Evolutionary conservation across 2,113 vertebrate genomes (phyloP), one percentile per base, ranked within the genome.

Genomic region (Pituophis catenifer): DNA sequence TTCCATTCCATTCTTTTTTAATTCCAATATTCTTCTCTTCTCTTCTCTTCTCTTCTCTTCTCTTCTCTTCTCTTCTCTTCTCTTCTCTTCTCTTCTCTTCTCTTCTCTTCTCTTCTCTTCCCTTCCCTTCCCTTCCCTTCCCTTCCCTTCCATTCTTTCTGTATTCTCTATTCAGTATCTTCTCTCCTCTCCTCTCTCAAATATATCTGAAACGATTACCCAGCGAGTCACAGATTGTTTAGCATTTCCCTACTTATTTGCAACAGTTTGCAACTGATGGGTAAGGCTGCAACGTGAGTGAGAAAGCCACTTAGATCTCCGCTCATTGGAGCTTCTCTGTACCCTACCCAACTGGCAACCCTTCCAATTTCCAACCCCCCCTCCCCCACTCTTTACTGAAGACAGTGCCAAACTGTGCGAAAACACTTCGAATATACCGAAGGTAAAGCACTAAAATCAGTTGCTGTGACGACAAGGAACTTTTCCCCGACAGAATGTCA

Each of bases 361-460:
- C 57, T 8, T 57, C 38, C 94, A 95, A 96, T 93, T 95, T 92
- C 93, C 94, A 89, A 92, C 93, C 93, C 95, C 94, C 48, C 48
- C 48, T 7, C 48, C 44, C 44, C 44, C 44, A 3, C 94, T 94
- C 96, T 96, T 97, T 92, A 94, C 95, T 95, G 96, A 95, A 91
- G 95, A 93, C 93, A 17, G 33, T 95, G 96, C 97, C 97, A 97
- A 96, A 94, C 96, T 94, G 91, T 85, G 86, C 93, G 23, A 0
- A 97, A 96, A 95, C 96, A 96, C 92, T 93, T 93, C 93, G 48
- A 57, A 17, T 58, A 94, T 95, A 96, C 96, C 95, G 95, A 95
- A 92, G 87, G 92, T 24, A 26, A 29, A 58, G 19, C 94, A 94
- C 96, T 95, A 94, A 97, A 97, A 95, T 97, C 96, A 95, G 96